These are phyloP conservation scores for Oplegnathus fasciatus DNA, from an alignment of 2,113 vertebrate species.

Conservation along the genomic window DNA sequence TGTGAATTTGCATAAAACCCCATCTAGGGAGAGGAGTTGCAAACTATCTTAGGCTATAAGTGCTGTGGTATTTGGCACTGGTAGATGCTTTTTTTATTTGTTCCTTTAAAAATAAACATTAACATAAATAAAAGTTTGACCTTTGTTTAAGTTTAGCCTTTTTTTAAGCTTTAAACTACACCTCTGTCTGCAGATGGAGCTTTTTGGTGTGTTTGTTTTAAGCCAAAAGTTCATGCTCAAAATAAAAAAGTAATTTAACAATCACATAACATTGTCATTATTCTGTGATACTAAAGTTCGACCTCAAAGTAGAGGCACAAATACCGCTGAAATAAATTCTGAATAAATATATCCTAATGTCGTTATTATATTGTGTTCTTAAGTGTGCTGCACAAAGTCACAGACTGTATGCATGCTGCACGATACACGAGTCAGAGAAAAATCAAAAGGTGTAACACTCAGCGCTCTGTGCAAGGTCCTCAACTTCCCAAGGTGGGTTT, in stretches of 20 bases:
- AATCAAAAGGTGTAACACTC: conserved; percentile 74
- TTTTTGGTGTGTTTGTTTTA: neutral
- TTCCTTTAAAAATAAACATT: neutral
- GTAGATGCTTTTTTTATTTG: neutral
- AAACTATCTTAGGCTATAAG: neutral
- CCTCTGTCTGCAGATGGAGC: neutral
- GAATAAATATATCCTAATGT: neutral
- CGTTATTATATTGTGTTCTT: neutral
- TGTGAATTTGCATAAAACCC: too few species aligned
- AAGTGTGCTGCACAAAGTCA: conserved; percentile 28
- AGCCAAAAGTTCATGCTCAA: neutral
- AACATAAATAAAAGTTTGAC: neutral
- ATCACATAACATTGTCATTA: neutral
- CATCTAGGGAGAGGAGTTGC: neutral
- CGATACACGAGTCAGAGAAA: conserved; percentile 34
- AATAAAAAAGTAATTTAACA: neutral
- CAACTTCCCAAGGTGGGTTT: conserved; percentile 82
- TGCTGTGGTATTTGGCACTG: neutral
- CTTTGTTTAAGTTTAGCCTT: neutral
- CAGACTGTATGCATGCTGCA: neutral
- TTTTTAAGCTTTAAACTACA: neutral
- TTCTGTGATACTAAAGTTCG: neutral
- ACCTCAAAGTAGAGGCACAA: neutral
- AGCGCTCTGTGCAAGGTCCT: conserved; percentile 72
- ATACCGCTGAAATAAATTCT: neutral